Evolutionary conservation across 2,888 invertebrate genomes (phyloP).

Genomic region (Microchrysa polita): DNA sequence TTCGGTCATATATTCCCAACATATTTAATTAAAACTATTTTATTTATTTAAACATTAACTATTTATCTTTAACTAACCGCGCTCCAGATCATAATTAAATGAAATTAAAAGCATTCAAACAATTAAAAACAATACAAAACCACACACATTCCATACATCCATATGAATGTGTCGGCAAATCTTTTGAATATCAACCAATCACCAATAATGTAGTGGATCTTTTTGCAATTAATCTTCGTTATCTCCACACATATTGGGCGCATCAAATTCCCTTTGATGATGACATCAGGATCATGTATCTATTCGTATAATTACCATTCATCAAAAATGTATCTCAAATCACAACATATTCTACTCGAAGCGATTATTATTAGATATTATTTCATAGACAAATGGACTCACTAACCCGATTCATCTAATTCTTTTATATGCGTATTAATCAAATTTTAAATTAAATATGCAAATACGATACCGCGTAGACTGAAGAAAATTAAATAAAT

Average conservation of each 20-base stretch:
- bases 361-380: no score
- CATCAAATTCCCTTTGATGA: conserved; percentile 12
- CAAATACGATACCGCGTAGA: conserved; percentile 48
- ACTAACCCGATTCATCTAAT: conserved; percentile 33
- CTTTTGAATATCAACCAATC: not conserved
- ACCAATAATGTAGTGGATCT: not conserved
- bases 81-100: no score
- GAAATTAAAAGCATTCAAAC: no score
- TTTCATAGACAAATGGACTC: conserved; percentile 7
- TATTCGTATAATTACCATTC: conserved; percentile 24
- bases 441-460: conserved; percentile 49
- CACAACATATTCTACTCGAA: no score
- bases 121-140: no score
- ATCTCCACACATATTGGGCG: not conserved
- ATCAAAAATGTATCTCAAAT: not conserved
- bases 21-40: no score
- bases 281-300: conserved; percentile 23
- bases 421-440: conserved; percentile 44
- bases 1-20: no score
- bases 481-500: conserved; percentile 49
- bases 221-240: conserved; percentile 33
- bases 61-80: no score
- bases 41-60: no score
- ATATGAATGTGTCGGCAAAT: no score
- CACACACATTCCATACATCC: no score